Conservation (phyloP, 2,797 vertebrate genomes). For the Ctenosaura bakeri region DNA sequence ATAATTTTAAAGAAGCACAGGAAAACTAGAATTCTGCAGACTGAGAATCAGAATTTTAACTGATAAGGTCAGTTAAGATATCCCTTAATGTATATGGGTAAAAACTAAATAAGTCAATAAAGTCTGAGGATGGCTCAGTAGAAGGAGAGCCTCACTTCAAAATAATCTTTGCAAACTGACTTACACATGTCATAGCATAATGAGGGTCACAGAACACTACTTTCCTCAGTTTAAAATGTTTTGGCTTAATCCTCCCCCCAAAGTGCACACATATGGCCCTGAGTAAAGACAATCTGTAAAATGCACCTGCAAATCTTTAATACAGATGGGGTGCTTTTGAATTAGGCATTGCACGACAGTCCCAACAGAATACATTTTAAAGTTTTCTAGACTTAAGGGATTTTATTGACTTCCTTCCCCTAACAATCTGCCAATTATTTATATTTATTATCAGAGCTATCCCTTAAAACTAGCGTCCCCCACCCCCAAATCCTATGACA, state of each 20-base stretch:
- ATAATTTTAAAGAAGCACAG: background rate
- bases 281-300: background rate
- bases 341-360: constrained; percentile 8
- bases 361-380: background rate
- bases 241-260: background rate
- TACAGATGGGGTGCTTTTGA: background rate
- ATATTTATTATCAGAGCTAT: constrained; percentile 3
- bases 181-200: background rate
- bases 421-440: constrained; percentile 19
- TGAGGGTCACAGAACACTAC: background rate
- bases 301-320: background rate
- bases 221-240: background rate
- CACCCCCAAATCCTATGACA: constrained; percentile 9
- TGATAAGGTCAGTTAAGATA: background rate
- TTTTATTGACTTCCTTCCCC: background rate
- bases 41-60: background rate
- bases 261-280: background rate
- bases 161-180: background rate
- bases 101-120: background rate
- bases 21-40: background rate
- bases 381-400: background rate
- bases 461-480: background rate
- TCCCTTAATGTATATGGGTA: background rate
- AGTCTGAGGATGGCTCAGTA: background rate
- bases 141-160: background rate